These are phyloP conservation scores for Condylura cristata DNA, from an alignment of 2,113 vertebrate genomes.

Conservation along the genomic window DNA sequence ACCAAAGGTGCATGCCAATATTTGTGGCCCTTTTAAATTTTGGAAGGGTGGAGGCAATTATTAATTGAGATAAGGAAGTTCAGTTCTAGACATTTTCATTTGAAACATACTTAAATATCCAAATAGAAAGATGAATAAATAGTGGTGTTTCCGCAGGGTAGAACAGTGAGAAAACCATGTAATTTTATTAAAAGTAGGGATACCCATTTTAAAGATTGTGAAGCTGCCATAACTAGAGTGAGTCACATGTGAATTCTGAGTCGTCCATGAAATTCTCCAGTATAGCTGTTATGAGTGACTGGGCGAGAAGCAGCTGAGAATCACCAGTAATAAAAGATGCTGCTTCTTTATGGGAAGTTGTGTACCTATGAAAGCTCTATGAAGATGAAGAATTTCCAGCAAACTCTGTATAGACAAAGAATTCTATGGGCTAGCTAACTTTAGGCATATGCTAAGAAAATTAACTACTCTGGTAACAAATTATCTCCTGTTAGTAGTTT, in stretches of 20 bases:
- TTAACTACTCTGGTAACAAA: not conserved
- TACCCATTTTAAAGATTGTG: not conserved
- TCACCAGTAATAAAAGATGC: not conserved
- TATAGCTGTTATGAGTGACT: not conserved
- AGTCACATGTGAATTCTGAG: not conserved
- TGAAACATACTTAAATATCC: not conserved
- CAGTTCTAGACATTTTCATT: not conserved
- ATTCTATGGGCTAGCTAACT: not conserved
- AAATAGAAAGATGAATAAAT: not conserved
- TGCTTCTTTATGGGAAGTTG: not conserved
- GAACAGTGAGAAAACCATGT: not conserved
- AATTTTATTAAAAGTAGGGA: not conserved
- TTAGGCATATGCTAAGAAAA: not conserved
- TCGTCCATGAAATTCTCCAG: not conserved
- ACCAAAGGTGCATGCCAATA: not conserved
- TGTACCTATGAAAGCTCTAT: too few species aligned
- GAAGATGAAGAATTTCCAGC: not conserved
- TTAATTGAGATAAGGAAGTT: not conserved
- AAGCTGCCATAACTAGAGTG: not conserved
- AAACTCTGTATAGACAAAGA: conserved; percentile 5
- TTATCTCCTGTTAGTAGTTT: conserved; percentile 37
- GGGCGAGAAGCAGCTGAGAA: not conserved
- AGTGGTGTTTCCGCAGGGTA: not conserved
- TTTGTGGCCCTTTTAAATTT: not conserved
- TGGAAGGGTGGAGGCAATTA: not conserved